These are phyloP conservation scores for Notospermus geniculatus DNA, from an alignment of 1,140 invertebrate genomes.

Conservation along the genomic window DNA sequence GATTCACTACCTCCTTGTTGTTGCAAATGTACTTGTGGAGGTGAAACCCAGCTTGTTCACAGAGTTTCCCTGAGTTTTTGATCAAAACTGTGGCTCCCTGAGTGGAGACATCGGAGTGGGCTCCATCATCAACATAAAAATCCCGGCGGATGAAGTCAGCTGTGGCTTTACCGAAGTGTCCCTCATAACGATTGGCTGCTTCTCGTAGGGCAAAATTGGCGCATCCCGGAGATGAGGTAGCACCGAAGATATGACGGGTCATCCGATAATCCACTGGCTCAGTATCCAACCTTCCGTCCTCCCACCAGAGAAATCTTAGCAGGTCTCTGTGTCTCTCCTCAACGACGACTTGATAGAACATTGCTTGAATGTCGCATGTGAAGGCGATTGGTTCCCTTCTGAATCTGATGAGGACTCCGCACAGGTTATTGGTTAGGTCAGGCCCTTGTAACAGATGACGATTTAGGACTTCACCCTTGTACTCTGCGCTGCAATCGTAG, in stretches of 20 bases:
- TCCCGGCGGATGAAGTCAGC: constrained; percentile 15
- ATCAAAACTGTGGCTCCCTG: constrained; percentile 14
- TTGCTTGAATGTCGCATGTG: constrained; percentile 13
- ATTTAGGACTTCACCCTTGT: constrained; percentile 34
- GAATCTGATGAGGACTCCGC: constrained; percentile 31
- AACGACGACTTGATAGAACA: constrained; percentile 20
- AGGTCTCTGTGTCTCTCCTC: constrained; percentile 12
- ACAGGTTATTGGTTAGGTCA: constrained; percentile 43
- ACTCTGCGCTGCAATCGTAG: constrained; percentile 28
- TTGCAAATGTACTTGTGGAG: constrained; percentile 21
- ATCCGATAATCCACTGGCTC: constrained; percentile 23
- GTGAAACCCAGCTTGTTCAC: constrained; percentile 15
- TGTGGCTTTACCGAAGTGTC: background rate
- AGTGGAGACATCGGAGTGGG: constrained; percentile 14
- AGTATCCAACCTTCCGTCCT: constrained; percentile 6
- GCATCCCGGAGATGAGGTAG: constrained; percentile 25
- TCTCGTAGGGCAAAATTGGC: constrained; percentile 22
- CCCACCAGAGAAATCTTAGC: constrained; percentile 14
- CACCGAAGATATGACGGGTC: constrained; percentile 28
- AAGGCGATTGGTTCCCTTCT: constrained; percentile 13
- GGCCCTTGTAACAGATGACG: constrained; percentile 36
- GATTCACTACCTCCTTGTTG: constrained; percentile 7
- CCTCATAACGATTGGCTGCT: constrained; percentile 11
- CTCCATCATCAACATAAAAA: constrained; percentile 31
- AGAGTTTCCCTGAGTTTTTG: constrained; percentile 6